Conservation (phyloP, 2,888 invertebrate species). For the Salticus scenicus region DNA sequence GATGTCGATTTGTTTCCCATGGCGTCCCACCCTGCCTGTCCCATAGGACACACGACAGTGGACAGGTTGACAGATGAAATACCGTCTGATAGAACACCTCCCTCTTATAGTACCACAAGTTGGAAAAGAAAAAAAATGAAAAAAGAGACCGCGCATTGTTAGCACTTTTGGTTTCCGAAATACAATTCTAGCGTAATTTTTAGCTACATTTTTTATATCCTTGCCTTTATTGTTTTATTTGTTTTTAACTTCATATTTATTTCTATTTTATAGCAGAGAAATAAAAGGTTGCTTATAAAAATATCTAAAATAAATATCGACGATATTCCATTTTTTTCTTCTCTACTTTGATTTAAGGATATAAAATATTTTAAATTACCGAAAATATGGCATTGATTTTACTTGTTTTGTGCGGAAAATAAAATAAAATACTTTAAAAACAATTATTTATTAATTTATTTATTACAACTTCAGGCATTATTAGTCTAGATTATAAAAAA, state of each 20-base stretch:
- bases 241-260: neutral
- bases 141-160: conserved; percentile 58
- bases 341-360: too few species aligned
- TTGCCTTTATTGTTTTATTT: neutral
- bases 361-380: too few species aligned
- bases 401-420: too few species aligned
- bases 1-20: conserved; percentile 68
- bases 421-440: too few species aligned
- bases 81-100: conserved; percentile 64
- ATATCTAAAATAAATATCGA: too few species aligned
- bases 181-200: conserved; percentile 46
- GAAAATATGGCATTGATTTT: too few species aligned
- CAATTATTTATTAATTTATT: too few species aligned
- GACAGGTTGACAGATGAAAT: conserved; percentile 70
- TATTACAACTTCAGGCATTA: too few species aligned
- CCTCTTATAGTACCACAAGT: conserved; percentile 3
- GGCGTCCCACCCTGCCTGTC: conserved; percentile 49
- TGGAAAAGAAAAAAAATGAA: neutral
- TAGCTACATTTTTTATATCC: conserved; percentile 9
- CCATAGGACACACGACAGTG: conserved; percentile 63
- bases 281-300: too few species aligned
- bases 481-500: too few species aligned
- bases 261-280: too few species aligned
- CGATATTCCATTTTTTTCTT: too few species aligned
- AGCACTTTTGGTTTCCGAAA: conserved; percentile 66